Evolutionary conservation across 1,140 invertebrate genomes (phyloP).

Genomic region (Idris sp.): DNA sequence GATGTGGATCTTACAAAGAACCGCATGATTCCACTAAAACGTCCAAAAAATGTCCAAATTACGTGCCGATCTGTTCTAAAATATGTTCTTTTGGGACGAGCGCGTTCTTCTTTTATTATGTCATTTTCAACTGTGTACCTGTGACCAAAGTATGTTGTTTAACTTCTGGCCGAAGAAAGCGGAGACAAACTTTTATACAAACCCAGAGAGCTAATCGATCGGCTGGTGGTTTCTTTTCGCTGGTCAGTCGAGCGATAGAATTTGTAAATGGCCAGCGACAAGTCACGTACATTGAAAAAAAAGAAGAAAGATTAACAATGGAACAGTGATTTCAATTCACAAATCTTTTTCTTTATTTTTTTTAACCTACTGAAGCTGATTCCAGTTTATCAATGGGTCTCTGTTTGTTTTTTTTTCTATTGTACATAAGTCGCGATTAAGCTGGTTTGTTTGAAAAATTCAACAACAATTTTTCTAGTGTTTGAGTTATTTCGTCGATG

Average conservation of each 20-base stretch:
- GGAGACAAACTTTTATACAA: constrained; percentile 20
- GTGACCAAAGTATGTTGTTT: constrained; percentile 19
- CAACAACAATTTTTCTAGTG: no score
- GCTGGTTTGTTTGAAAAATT: constrained; percentile 7
- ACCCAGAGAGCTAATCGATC: not conserved
- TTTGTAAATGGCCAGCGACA: constrained; percentile 21
- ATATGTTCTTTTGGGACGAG: constrained; percentile 3
- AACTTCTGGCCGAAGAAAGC: constrained; percentile 26
- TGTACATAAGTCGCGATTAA: constrained; percentile 20
- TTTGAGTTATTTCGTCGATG: constrained; percentile 24
- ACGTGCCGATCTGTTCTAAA: constrained; percentile 8
- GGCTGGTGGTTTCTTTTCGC: not conserved
- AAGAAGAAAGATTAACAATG: no score
- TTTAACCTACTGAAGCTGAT: no score
- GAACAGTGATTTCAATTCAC: no score
- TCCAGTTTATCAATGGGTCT: no score
- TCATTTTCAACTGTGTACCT: constrained; percentile 23
- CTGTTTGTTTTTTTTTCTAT: not conserved
- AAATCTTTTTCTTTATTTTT: no score
- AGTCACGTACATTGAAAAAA: not conserved
- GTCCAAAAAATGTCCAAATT: constrained; percentile 14
- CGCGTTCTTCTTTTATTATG: not conserved
- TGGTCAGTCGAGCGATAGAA: not conserved
- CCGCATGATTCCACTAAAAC: constrained; percentile 25
- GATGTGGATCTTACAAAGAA: constrained; percentile 2